phyloP scores from a whole-genome alignment of 2,888 invertebrate genomes.

The Bhutanitis thaidina region DNA sequence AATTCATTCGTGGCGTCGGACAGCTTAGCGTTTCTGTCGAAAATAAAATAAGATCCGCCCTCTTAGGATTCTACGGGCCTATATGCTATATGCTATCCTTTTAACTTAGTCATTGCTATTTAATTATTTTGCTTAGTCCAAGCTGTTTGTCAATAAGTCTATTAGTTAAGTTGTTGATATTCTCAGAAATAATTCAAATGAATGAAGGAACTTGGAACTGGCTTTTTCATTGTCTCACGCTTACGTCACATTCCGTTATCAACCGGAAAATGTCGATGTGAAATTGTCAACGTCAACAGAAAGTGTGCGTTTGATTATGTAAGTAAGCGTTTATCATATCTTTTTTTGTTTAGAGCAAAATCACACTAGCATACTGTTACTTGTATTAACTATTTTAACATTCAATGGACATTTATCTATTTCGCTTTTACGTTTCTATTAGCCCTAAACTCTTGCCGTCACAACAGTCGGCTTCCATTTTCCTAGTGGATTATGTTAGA shows the following conservation, averaged over 20 bases:
- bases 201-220: too few species aligned
- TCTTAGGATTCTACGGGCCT: too few species aligned
- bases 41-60: too few species aligned
- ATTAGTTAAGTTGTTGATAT: too few species aligned
- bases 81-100: too few species aligned
- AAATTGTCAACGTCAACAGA: neutral
- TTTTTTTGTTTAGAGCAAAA: neutral
- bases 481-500: neutral
- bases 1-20: too few species aligned
- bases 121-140: too few species aligned
- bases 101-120: too few species aligned
- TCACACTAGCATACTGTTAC: neutral
- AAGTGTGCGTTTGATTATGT: constrained; percentile 11
- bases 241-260: neutral
- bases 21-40: too few species aligned
- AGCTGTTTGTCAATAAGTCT: too few species aligned
- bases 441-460: neutral
- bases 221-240: neutral
- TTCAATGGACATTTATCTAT: constrained; percentile 4
- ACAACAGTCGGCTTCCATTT: neutral
- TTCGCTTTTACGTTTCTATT: neutral
- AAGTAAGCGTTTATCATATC: neutral
- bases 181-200: too few species aligned
- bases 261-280: neutral
- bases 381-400: neutral